Percentiles rank a stretch among this genome's conserved stretches.
These are phyloP conservation scores for Pampusana beccarii DNA, from an alignment of 2,113 vertebrate genomes.

Conservation along the genomic window DNA sequence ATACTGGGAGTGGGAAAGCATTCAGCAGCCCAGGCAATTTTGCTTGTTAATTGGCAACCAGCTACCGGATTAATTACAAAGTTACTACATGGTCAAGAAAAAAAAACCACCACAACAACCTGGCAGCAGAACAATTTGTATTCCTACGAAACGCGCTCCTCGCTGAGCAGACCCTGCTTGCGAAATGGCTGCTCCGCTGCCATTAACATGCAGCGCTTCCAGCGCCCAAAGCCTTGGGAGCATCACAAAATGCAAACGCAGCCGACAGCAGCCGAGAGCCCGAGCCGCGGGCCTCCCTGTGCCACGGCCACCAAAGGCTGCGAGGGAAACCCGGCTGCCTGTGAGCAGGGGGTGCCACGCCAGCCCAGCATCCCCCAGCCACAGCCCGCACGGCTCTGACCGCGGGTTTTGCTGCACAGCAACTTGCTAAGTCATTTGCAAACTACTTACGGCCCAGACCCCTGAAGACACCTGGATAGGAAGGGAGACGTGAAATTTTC, in stretches of 20 bases:
- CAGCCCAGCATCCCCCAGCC: not conserved
- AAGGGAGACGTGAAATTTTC: not conserved
- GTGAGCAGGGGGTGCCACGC: rapidly evolving
- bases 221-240: not conserved
- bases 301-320: not conserved
- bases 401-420: not conserved
- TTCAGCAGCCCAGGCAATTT: not conserved
- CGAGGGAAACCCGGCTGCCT: not conserved
- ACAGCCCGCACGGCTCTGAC: not conserved
- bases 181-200: not conserved
- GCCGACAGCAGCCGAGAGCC: not conserved
- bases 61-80: conserved; percentile 16
- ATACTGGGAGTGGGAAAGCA: not conserved
- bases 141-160: not conserved
- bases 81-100: not conserved
- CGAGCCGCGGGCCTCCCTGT: not conserved
- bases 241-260: not conserved
- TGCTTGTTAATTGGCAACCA: conserved; percentile 44
- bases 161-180: not conserved
- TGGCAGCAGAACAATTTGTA: not conserved
- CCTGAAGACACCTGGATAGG: no score
- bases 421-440: not conserved
- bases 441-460: no score
- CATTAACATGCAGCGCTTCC: not conserved
- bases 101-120: not conserved